Evolutionary conservation across 2,888 invertebrate species (phyloP).

Genomic region (Eilema caniola): DNA sequence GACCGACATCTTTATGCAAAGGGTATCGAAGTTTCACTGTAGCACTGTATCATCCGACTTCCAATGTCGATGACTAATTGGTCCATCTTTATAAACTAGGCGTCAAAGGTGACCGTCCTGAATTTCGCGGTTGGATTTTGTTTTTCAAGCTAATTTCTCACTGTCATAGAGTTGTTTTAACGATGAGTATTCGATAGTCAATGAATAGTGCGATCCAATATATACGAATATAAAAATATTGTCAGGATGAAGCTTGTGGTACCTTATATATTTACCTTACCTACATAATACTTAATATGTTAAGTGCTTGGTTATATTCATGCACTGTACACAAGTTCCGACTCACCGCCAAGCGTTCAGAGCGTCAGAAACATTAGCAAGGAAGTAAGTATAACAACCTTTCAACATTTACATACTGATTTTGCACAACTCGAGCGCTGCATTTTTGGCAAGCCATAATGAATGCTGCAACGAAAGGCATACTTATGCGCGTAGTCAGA

Average conservation of each 20-base stretch:
- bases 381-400: neutral
- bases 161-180: no score
- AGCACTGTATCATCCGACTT: neutral
- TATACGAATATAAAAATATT: no score
- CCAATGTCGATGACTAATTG: conserved; percentile 9
- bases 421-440: conserved; percentile 21
- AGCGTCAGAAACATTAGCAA: neutral
- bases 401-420: conserved; percentile 19
- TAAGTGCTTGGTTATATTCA: neutral
- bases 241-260: no score
- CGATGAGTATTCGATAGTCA: no score
- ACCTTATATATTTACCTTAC: no score
- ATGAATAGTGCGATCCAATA: no score
- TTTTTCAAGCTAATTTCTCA: no score
- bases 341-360: neutral
- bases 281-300: no score
- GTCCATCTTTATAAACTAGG: no score
- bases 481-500: conserved; percentile 18
- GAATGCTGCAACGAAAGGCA: conserved; percentile 34
- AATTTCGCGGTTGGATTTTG: no score
- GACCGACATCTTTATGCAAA: conserved; percentile 63
- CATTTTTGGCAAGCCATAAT: conserved; percentile 28
- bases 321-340: neutral
- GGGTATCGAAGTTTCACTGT: conserved; percentile 45
- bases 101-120: no score